Percentiles rank a stretch among this genome's conserved stretches.
These are phyloP conservation scores for Mugil cephalus DNA, from an alignment of 2,113 vertebrate species.

Conservation along the genomic window DNA sequence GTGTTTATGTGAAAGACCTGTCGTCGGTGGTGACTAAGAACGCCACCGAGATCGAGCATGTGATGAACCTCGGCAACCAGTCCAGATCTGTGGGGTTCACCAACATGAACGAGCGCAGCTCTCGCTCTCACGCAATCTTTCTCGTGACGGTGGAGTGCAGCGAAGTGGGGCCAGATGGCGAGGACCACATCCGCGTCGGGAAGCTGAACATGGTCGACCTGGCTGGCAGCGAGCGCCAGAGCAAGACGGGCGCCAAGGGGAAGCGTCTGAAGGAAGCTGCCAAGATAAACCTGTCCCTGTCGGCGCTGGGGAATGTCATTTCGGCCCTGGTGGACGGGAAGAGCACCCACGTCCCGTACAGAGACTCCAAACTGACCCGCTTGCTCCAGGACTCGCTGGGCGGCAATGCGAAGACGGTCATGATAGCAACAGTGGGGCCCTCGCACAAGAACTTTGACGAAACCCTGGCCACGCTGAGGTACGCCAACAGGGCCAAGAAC, in stretches of 20 bases:
- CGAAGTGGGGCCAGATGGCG: slow-evolving; percentile 88
- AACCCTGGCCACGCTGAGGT: slow-evolving; percentile 93
- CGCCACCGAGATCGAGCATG: slow-evolving; percentile 95
- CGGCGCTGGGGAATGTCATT: slow-evolving; percentile 96
- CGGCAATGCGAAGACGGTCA: slow-evolving; percentile 95
- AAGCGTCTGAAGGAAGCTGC: slow-evolving; percentile 93
- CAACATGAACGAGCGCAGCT: slow-evolving; percentile 96
- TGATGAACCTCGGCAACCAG: slow-evolving; percentile 96
- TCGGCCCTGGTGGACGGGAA: slow-evolving; percentile 92
- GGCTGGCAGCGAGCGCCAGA: slow-evolving; percentile 95
- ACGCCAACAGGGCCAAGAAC: slow-evolving; percentile 96
- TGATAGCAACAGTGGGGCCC: slow-evolving; percentile 95
- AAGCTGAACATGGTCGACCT: slow-evolving; percentile 98
- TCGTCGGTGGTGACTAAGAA: slow-evolving; percentile 97
- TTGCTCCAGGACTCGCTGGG: slow-evolving; percentile 96
- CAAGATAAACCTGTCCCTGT: slow-evolving; percentile 97
- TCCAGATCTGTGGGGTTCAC: slow-evolving; percentile 93
- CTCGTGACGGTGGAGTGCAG: slow-evolving; percentile 95
- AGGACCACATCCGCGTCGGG: slow-evolving; percentile 96
- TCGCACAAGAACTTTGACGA: slow-evolving; percentile 91
- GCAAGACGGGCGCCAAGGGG: slow-evolving; percentile 88
- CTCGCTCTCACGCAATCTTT: slow-evolving; percentile 95
- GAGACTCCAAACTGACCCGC: slow-evolving; percentile 97
- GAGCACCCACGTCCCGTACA: slow-evolving; percentile 94
- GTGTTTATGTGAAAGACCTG: slow-evolving; percentile 94